Evolutionary conservation across 2,113 vertebrate genomes (phyloP), one percentile per base, ranked within the genome.

Genomic region (Rhinogobius similis): DNA sequence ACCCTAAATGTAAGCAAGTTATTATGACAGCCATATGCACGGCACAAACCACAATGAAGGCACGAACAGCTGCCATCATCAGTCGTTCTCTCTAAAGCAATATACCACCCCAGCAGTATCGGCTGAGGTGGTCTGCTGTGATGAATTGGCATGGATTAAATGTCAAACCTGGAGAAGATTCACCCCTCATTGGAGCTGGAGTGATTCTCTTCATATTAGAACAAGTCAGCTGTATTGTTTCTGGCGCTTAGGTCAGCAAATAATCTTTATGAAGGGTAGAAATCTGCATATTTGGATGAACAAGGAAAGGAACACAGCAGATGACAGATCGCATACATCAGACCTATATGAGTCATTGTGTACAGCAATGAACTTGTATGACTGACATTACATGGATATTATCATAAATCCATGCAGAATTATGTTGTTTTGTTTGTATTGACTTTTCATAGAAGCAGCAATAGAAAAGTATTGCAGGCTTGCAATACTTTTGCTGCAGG

Each of bases 131-230:
- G 78, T 67, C 77, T 79, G 75, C 75, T 71, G 68, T 86, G 84
- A 89, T 88, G 76, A 89, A 90, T 88, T 88, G 71, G 67, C 86
- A 87, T 88, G 83, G 88, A 90, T 88, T 87, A 90, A 91, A 90
- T 90, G 91, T 92, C 90, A 91, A 72, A 76, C 71, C 70, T 67
- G 63, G 72, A 85, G 71, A 74, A 73, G 78, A 89, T 77, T 70
- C 70, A 71, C 36, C 65, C 61, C 67, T 89, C 75, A 44, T 71
- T 69, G 68, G 62, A 72, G 67, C 69, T 44, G 50, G 71, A 68
- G 56, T 75, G 74, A 73, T 82, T 81, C 70, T 76, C 67, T 69
- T 79, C 70, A 78, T 72, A 76, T 61, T 46, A 62, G 71, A 71
- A 67, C 62, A 70, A 73, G 74, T 79, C 13, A 75, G 71, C 70